Percentiles rank a stretch among this genome's conserved stretches.
Evolutionary conservation across 2,888 invertebrate genomes (phyloP).

Genomic region (Unio pictorum): DNA sequence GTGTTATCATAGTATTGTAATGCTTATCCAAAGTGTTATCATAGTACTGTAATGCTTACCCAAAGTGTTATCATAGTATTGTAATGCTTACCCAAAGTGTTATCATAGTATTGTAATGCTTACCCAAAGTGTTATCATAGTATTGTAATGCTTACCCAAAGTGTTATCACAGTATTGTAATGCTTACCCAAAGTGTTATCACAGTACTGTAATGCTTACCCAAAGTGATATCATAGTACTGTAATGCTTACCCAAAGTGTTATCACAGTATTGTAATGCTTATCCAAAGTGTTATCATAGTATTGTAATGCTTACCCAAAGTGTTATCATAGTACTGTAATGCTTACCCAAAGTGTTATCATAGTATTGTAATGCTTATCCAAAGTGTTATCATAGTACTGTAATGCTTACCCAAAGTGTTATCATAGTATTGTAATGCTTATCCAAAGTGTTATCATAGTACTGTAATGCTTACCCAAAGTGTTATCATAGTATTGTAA

Average conservation of each 20-base stretch:
- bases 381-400: slow-evolving; percentile 90
- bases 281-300: slow-evolving; percentile 88
- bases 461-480: slow-evolving; percentile 79
- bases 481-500: slow-evolving; percentile 84
- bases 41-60: slow-evolving; percentile 78
- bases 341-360: slow-evolving; percentile 83
- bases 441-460: slow-evolving; percentile 88
- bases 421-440: slow-evolving; percentile 23
- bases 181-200: slow-evolving; percentile 83
- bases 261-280: slow-evolving; percentile 87
- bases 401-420: no score
- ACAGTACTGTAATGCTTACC: slow-evolving; percentile 78
- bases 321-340: slow-evolving; percentile 84
- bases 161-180: slow-evolving; percentile 84
- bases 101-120: slow-evolving; percentile 82
- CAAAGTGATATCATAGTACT: slow-evolving; percentile 91
- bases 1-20: not conserved
- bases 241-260: slow-evolving; percentile 78
- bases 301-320: slow-evolving; percentile 79
- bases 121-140: slow-evolving; percentile 89
- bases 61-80: slow-evolving; percentile 90
- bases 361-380: slow-evolving; percentile 78
- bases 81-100: slow-evolving; percentile 81
- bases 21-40: slow-evolving; percentile 84
- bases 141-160: slow-evolving; percentile 79